Evolutionary conservation across 2,888 invertebrate genomes (phyloP), one percentile per base, ranked within the genome.

Genomic region (Leptopilina syphax): DNA sequence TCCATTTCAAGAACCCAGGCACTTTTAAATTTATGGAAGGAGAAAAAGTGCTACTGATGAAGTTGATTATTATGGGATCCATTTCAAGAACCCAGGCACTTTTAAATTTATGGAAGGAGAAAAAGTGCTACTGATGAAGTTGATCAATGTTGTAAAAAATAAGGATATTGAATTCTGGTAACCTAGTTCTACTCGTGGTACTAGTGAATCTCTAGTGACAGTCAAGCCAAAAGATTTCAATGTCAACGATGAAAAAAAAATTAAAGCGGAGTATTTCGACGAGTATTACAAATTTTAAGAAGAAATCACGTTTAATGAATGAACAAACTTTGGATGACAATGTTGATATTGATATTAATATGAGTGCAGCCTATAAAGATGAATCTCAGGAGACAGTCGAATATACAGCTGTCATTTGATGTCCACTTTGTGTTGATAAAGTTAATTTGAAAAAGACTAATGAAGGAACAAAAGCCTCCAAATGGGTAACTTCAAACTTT

Each of bases 201-300:
- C 54, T 9, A 13, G 9, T 54, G 54, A 9, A 9, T 54, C 54
- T 54, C 7, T 13, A 12, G 54, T 54, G 54, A 54, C 13, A 12
- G 13, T 54, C 54, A 44, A 44, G 1, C 1, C 44, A 4, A 44
- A 44, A 44, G 0, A 9, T 54, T 60, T 60, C n/a, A 60, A n/a
- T 13, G n/a, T n/a, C 60, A 60, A 60, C 3, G 60, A 60, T 5
- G 60, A 60, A n/a, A 9, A 60, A n/a, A 5, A 60, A 60, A n/a
- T n/a, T 60, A n/a, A 60, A 60, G n/a, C 60, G 60, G 60, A n/a
- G n/a, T n/a, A 60, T 60, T 60, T 60, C n/a, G n/a, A 60, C 60
- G n/a, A 5, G n/a, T n/a, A n/a, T 60, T 5, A 60, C 5, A n/a
- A 60, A 60, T 60, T 60, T 60, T 60, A 60, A n/a, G 0, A n/a